phyloP scores from a whole-genome alignment of 2,113 vertebrate species.

The Calyptommatus sinebrachiatus region DNA sequence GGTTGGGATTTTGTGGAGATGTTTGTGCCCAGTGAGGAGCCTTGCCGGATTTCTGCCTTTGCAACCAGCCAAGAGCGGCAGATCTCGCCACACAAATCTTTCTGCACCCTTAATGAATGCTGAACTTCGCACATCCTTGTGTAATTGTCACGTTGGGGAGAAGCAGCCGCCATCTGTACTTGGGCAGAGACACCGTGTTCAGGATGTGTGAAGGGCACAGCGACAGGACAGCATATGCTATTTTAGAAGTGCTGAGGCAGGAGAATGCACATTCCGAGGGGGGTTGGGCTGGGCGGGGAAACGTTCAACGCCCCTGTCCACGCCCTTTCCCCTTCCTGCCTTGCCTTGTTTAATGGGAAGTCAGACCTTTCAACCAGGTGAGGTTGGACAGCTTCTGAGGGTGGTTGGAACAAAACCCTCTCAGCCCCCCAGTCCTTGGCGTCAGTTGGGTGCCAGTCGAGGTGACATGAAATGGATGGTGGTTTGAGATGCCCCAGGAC shows the following conservation, averaged over 20 bases:
- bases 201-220: conserved; percentile 7
- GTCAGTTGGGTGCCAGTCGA: too few species aligned
- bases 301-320: background rate
- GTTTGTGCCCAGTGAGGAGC: too few species aligned
- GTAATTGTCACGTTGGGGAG: conserved; percentile 5
- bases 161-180: conserved; percentile 11
- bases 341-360: background rate
- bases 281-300: background rate
- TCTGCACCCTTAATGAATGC: background rate
- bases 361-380: background rate
- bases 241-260: conserved; percentile 11
- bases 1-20: background rate
- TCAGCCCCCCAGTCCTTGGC: too few species aligned
- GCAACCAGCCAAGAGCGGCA: background rate
- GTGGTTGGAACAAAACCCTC: too few species aligned
- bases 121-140: background rate
- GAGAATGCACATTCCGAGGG: background rate
- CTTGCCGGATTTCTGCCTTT: too few species aligned
- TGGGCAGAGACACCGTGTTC: background rate
- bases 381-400: too few species aligned
- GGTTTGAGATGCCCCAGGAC: too few species aligned
- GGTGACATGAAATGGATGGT: too few species aligned
- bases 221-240: conserved; percentile 7
- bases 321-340: background rate
- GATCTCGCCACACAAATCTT: background rate